Evolutionary conservation across 1,140 invertebrate genomes (phyloP).

Genomic region (Lordiphosa stackelbergi): DNA sequence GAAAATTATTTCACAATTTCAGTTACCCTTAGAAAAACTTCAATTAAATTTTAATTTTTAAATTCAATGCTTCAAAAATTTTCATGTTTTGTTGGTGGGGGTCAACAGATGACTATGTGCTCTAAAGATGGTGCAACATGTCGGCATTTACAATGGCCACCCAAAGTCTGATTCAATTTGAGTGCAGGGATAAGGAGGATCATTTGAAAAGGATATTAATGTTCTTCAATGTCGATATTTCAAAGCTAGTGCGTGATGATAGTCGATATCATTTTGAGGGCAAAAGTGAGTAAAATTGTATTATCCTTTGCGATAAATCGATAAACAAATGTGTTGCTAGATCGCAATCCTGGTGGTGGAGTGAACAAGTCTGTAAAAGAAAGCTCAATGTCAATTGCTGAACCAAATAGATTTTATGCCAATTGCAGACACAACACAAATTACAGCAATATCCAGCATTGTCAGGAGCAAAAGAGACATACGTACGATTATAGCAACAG

Average conservation of each 20-base stretch:
- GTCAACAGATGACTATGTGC: no score
- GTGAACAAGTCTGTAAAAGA: conserved; percentile 1
- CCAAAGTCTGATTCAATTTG: conserved; percentile 22
- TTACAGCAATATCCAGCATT: no score
- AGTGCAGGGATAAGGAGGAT: conserved; percentile 8
- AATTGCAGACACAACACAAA: conserved; percentile 3
- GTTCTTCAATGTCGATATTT: conserved; percentile 49
- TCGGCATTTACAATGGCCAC: conserved; percentile 25
- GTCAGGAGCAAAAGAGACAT: no score
- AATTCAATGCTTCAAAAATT: no score
- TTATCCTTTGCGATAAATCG: background rate
- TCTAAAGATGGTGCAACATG: background rate
- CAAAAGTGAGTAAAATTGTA: conserved; percentile 26
- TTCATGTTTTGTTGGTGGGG: no score
- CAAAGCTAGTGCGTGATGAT: conserved; percentile 5
- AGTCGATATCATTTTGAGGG: conserved; percentile 2
- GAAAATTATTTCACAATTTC: no score
- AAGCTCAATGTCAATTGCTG: conserved; percentile 11
- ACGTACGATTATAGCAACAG: background rate
- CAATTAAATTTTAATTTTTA: no score
- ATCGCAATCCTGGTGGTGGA: conserved; percentile 40
- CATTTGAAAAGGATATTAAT: conserved; percentile 27
- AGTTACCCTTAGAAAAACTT: no score
- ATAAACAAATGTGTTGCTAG: conserved; percentile 9
- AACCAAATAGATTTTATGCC: conserved; percentile 42